Percentiles rank a stretch among this genome's conserved stretches.
phyloP scores from a whole-genome alignment of 2,113 vertebrate species.

The Prunella fulvescens region DNA sequence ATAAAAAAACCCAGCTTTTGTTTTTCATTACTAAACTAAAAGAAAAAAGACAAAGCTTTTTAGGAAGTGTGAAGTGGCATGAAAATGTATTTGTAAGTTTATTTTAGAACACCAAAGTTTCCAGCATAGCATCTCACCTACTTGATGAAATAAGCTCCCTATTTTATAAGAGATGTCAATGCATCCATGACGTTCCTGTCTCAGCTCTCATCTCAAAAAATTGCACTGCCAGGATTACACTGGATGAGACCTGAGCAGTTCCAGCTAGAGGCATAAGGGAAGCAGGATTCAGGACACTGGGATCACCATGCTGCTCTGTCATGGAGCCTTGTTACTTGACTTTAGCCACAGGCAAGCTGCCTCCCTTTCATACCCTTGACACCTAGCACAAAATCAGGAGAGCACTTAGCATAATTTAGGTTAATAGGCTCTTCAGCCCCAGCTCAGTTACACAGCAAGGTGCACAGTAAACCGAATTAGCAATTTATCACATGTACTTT shows the following conservation, averaged over 20 bases:
- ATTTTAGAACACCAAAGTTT: background rate
- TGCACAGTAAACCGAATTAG: background rate
- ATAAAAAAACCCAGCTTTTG: constrained; percentile 28
- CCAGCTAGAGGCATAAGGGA: background rate
- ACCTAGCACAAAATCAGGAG: background rate
- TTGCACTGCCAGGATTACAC: background rate
- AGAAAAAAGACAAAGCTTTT: constrained; percentile 36
- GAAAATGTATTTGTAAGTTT: constrained; percentile 9
- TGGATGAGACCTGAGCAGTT: background rate
- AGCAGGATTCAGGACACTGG: background rate
- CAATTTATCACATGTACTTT: background rate
- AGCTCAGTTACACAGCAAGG: background rate
- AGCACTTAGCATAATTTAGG: background rate
- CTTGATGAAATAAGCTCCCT: background rate
- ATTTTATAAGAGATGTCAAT: background rate
- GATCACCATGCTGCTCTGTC: background rate
- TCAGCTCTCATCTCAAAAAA: background rate
- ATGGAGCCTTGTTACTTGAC: background rate
- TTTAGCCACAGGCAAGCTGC: background rate
- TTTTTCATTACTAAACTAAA: constrained; percentile 32
- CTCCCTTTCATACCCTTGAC: background rate
- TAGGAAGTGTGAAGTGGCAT: constrained; percentile 29
- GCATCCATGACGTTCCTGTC: background rate
- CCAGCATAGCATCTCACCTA: background rate
- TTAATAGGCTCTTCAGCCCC: background rate